Base-by-base conservation (phyloP, 1,140 invertebrate species). In the Ceratina australensis region DNA sequence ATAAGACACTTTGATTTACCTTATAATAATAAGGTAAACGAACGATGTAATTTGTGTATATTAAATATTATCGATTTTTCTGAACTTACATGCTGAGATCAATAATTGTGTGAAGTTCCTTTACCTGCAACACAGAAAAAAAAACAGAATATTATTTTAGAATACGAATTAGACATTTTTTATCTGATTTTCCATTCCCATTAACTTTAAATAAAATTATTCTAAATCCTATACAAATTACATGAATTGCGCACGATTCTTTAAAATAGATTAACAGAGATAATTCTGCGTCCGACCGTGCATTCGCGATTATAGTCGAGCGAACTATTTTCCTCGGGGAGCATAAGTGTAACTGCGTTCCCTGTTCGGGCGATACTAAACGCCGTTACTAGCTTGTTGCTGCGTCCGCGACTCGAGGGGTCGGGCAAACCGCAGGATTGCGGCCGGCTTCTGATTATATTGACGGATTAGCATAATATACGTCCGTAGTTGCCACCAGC, bases 391-490 rank as follows among this genome's bases (percentile, higher is more conserved):
- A 66, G 52, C 20, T 42, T 28, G 42, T 18, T 22, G 26, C 54
- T 50, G 24, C 4, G 54, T 49, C 13, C 15, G 22, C 20, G 24
- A 20, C 2, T 69, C 52, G 61, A 78, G 61, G 52, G 72, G 18
- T 54, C 15, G 24, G 7, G 24, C 42, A 47, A 65, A 72, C 65
- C 59, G 3, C n/a, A 47, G 67, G 20, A 67, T 77, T 22, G 52
- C 20, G 63, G 60, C 42, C 5, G 72, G 72, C 33, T 72, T 49
- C 64, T 73, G 59, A 83, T 82, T 82, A 81, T 52, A 82, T 72
- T 69, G 57, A 63, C 67, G 68, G 61, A 82, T 81, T 81, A 81
- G 71, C 61, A 24, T 82, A 81, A 72, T 77, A 71, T 47, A 78
- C 57, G 26, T 72, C 60, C 28, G 50, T 52, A 52, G 57, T 57